Evolutionary conservation across 1,140 invertebrate species (phyloP).

Genomic region (Tribolium castaneum): DNA sequence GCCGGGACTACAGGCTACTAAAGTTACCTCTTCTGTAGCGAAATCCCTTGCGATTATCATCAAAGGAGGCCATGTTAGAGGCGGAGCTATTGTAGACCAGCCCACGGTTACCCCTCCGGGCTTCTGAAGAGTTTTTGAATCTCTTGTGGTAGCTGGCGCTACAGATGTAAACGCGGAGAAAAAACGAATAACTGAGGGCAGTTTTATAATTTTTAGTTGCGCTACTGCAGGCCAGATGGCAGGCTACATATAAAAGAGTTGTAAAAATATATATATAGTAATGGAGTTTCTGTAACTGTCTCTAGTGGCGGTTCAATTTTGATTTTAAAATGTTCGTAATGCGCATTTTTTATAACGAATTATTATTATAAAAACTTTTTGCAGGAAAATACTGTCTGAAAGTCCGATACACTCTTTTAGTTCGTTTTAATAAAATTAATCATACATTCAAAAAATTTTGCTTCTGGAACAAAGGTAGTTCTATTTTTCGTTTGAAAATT

Average conservation of each 20-base stretch:
- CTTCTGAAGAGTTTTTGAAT: constrained; percentile 50
- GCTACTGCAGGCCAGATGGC: constrained; percentile 54
- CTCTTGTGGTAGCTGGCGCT: constrained; percentile 56
- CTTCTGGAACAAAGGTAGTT: no score
- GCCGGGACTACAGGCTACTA: constrained; percentile 37
- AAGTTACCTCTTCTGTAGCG: constrained; percentile 45
- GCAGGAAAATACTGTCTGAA: no score
- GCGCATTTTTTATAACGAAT: no score
- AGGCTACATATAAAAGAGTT: constrained; percentile 36
- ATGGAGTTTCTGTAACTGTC: not conserved
- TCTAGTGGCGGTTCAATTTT: not conserved
- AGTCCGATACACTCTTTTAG: no score
- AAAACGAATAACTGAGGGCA: constrained; percentile 53
- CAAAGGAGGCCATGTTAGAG: constrained; percentile 61
- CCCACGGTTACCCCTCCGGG: constrained; percentile 28
- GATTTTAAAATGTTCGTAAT: not conserved
- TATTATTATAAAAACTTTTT: no score
- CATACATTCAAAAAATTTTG: no score
- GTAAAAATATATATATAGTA: not conserved
- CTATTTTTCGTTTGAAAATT: no score
- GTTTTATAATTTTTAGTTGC: constrained; percentile 52
- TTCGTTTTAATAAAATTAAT: no score
- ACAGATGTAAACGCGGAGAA: constrained; percentile 47
- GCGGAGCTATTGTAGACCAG: constrained; percentile 52
- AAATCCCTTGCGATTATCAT: constrained; percentile 59